Evolutionary conservation across 2,888 invertebrate species (phyloP).

Genomic region (Lumbricus terrestris): DNA sequence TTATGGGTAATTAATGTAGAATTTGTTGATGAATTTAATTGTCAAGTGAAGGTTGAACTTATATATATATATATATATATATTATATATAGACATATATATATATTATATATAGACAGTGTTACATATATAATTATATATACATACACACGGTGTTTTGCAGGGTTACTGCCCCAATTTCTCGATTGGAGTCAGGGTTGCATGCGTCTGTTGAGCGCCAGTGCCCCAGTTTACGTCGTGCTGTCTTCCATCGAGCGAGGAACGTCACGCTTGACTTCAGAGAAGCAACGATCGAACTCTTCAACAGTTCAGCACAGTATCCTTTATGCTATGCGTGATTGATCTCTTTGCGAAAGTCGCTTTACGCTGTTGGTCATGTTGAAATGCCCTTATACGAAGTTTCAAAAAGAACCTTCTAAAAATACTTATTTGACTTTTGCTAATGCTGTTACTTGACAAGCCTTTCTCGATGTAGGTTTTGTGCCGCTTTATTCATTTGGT

Average conservation of each 20-base stretch:
- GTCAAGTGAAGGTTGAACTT: neutral
- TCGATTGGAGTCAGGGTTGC: slow-evolving; percentile 42
- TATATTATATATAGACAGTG: no score
- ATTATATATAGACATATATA: no score
- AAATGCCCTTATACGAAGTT: neutral
- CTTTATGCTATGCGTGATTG: neutral
- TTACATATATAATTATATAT: no score
- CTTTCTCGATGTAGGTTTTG: neutral
- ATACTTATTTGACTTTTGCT: neutral
- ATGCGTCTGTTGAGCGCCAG: slow-evolving; percentile 47
- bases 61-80: no score
- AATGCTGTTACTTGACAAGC: no score
- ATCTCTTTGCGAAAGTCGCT: neutral
- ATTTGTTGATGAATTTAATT: neutral
- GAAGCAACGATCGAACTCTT: slow-evolving; percentile 41
- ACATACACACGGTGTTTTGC: neutral
- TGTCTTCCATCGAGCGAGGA: slow-evolving; percentile 42
- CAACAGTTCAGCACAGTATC: slow-evolving; percentile 18
- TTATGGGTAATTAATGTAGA: neutral
- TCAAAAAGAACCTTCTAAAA: neutral
- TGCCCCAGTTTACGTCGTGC: slow-evolving; percentile 46
- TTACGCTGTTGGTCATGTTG: neutral
- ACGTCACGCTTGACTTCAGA: slow-evolving; percentile 41
- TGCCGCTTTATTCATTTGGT: neutral
- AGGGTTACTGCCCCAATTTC: slow-evolving; percentile 24